Evolutionary conservation across 2,113 vertebrate species (phyloP).

Genomic region (Gobiocypris rarus): DNA sequence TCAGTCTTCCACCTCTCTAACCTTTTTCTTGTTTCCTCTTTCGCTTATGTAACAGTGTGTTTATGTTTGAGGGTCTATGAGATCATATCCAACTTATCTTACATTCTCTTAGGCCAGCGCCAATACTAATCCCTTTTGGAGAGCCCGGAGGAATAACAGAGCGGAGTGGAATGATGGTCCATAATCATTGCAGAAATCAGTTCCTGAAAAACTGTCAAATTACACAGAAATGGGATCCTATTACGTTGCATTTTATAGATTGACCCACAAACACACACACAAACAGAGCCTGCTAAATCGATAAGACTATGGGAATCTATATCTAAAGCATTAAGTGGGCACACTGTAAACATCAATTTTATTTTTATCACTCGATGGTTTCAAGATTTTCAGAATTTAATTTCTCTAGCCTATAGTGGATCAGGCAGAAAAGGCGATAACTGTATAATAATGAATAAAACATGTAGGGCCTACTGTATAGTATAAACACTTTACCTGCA

Average conservation of each 20-base stretch:
- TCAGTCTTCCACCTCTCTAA: not conserved
- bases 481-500: not conserved
- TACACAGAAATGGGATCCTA: not conserved
- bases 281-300: not conserved
- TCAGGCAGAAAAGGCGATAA: not conserved
- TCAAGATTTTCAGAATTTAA: conserved; percentile 1
- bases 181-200: not conserved
- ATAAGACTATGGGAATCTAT: not conserved
- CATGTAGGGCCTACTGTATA: not conserved
- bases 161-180: not conserved
- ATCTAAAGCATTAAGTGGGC: not conserved
- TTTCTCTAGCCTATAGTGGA: not conserved
- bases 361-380: not conserved
- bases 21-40: not conserved
- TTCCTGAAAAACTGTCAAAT: conserved; percentile 27
- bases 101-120: not conserved
- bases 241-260: not conserved
- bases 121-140: conserved; percentile 10
- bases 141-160: not conserved
- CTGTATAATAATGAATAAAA: not conserved
- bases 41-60: not conserved
- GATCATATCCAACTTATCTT: conserved; percentile 19
- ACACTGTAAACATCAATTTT: not conserved
- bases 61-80: not conserved
- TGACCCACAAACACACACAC: not conserved